Percentiles rank a stretch among this genome's conserved stretches.
These are phyloP conservation scores for Herpetotheres cachinnans DNA, from an alignment of 2,113 vertebrate genomes.

Conservation along the genomic window DNA sequence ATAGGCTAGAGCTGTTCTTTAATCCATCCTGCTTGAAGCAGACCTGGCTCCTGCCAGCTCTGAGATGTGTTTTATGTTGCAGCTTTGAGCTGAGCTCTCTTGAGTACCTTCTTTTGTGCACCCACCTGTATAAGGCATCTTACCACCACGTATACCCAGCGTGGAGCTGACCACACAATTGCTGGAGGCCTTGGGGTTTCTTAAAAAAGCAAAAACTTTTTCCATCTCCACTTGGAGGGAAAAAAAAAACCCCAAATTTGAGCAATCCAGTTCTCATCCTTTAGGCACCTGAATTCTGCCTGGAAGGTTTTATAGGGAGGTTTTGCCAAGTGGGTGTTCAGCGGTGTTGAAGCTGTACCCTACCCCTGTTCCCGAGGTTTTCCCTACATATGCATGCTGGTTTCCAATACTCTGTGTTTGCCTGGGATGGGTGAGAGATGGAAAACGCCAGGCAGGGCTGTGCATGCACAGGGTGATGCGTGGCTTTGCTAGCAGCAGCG, in stretches of 20 bases:
- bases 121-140: neutral
- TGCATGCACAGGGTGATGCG: fast-evolving
- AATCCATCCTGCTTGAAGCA: neutral
- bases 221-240: too few species aligned
- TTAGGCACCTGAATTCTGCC: neutral
- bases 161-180: fast-evolving
- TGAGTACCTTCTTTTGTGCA: fast-evolving
- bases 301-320: neutral
- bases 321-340: neutral
- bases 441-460: neutral
- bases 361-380: neutral
- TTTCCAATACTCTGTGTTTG: neutral
- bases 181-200: neutral
- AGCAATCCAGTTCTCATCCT: fast-evolving
- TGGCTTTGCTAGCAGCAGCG: neutral
- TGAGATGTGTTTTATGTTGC: fast-evolving
- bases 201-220: neutral
- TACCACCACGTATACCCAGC: fast-evolving
- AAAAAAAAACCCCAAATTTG: neutral
- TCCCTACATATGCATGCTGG: fast-evolving
- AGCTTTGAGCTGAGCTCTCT: neutral
- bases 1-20: neutral
- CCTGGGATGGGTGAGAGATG: neutral
- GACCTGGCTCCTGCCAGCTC: neutral
- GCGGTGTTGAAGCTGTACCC: neutral